Percentiles rank a stretch among this genome's conserved stretches.
Evolutionary conservation across 1,140 invertebrate species (phyloP).

Genomic region (Drosophila bipectinata): DNA sequence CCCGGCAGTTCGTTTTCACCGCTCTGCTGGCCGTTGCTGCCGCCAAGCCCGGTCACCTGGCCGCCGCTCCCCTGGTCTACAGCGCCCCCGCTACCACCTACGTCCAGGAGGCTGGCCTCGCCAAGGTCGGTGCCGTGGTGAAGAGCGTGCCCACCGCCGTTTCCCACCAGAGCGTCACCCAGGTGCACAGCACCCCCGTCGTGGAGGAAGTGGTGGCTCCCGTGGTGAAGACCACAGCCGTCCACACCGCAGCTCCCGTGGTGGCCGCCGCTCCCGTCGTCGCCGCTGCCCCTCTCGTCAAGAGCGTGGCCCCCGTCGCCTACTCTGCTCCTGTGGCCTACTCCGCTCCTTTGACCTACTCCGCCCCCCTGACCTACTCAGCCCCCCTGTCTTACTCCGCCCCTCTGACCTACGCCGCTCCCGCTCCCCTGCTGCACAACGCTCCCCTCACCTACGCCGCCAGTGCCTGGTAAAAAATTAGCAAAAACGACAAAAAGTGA

Average conservation of each 20-base stretch:
- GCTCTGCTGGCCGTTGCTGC: constrained; percentile 86
- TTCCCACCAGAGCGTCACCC: constrained; percentile 84
- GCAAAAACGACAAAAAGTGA: constrained; percentile 1
- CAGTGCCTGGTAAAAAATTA: constrained; percentile 59
- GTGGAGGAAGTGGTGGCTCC: constrained; percentile 74
- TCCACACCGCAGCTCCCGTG: constrained; percentile 54
- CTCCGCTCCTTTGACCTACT: constrained; percentile 30
- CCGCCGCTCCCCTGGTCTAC: constrained; percentile 64
- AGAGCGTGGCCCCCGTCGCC: constrained; percentile 37
- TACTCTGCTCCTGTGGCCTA: constrained; percentile 44
- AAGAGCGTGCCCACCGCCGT: constrained; percentile 84
- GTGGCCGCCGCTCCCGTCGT: constrained; percentile 34
- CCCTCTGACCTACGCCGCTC: constrained; percentile 31
- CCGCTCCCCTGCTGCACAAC: constrained; percentile 51
- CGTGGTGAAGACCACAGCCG: constrained; percentile 67
- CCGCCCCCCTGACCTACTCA: constrained; percentile 47
- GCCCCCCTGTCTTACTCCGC: constrained; percentile 49
- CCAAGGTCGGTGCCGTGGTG: constrained; percentile 75
- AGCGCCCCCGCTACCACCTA: constrained; percentile 51
- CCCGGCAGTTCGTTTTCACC: constrained; percentile 85
- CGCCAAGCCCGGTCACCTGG: constrained; percentile 84
- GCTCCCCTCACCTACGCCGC: constrained; percentile 66
- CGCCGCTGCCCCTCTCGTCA: constrained; percentile 37
- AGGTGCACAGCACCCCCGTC: constrained; percentile 68
- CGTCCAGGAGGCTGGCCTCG: constrained; percentile 67